phyloP scores from a whole-genome alignment of 2,888 invertebrate genomes.

The Synergus japonicus region DNA sequence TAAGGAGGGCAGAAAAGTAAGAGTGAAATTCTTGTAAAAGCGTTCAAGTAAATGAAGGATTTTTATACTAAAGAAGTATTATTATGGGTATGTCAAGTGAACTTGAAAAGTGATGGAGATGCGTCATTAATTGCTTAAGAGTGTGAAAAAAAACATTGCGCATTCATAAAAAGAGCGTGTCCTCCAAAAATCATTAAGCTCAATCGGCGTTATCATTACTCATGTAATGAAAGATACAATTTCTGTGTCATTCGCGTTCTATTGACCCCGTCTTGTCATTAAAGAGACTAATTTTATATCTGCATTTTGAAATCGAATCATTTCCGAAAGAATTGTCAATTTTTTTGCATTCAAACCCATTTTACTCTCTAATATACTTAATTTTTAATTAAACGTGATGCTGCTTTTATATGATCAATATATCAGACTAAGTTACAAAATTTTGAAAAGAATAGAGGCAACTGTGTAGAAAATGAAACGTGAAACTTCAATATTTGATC shows the following conservation, averaged over 20 bases:
- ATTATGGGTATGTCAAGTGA: neutral
- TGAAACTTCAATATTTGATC: conserved; percentile 7
- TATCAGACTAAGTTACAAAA: neutral
- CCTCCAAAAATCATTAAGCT: conserved; percentile 56
- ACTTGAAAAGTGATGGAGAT: conserved; percentile 21
- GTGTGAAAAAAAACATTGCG: conserved; percentile 8
- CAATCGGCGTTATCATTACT: conserved; percentile 52
- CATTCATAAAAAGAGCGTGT: conserved; percentile 17
- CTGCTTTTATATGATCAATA: neutral
- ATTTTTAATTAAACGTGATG: neutral
- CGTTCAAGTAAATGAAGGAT: neutral
- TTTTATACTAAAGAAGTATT: neutral
- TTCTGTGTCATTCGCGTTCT: conserved; percentile 22
- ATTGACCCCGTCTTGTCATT: conserved; percentile 36
- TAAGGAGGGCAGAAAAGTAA: neutral
- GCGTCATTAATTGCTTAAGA: conserved; percentile 9
- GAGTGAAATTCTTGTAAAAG: neutral
- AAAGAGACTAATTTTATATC: conserved; percentile 18
- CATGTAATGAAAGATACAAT: conserved; percentile 46
- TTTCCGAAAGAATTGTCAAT: neutral
- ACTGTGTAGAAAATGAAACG: neutral
- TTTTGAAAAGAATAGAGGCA: neutral
- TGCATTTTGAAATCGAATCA: conserved; percentile 2
- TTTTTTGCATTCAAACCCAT: neutral
- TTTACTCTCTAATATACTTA: neutral